Percentiles rank a stretch among this genome's conserved stretches.
phyloP scores from a whole-genome alignment of 2,888 invertebrate genomes.

The Isoperla grammatica region DNA sequence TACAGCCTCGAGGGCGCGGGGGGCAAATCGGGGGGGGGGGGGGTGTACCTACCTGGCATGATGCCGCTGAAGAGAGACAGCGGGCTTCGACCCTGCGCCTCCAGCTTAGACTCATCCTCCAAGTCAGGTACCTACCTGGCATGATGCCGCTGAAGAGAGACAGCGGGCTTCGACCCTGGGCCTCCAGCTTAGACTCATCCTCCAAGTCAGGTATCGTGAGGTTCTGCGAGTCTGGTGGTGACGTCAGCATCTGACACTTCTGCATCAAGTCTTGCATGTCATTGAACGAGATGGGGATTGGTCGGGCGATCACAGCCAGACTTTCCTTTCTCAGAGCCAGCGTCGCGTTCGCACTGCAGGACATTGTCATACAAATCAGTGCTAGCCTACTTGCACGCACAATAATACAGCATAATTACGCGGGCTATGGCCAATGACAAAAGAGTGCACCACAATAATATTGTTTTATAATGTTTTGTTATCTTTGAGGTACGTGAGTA shows the following conservation, averaged over 20 bases:
- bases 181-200: background rate
- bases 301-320: constrained; percentile 55
- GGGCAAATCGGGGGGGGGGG: no score
- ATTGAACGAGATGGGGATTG: constrained; percentile 59
- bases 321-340: constrained; percentile 46
- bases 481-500: no score
- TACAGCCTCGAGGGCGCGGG: no score
- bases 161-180: constrained; percentile 20
- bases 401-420: no score
- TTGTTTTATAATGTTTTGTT: no score
- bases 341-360: constrained; percentile 29
- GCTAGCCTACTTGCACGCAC: background rate
- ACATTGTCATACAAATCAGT: no score
- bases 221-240: constrained; percentile 11
- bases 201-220: background rate
- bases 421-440: no score
- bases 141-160: constrained; percentile 72
- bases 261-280: constrained; percentile 75
- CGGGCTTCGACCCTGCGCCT: constrained; percentile 12
- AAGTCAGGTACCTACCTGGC: constrained; percentile 56
- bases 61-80: constrained; percentile 67
- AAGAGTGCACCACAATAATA: no score
- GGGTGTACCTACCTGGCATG: no score
- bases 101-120: background rate
- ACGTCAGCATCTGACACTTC: constrained; percentile 65